phyloP scores from a whole-genome alignment of 1,140 invertebrate species.

The Stenopsyche tienmushanensis region DNA sequence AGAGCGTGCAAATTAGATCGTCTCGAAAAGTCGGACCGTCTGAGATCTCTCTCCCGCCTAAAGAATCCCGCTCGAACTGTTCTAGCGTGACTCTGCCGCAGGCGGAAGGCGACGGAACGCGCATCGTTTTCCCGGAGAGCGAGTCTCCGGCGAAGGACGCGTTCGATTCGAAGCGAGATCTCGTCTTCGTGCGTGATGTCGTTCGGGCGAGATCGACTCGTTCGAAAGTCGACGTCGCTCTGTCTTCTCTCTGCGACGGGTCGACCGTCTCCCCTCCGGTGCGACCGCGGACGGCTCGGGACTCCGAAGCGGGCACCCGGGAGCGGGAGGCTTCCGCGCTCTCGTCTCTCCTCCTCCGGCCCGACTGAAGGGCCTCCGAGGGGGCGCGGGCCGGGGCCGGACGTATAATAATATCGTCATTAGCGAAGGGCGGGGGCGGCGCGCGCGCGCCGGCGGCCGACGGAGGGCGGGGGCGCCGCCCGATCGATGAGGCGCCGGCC shows the following conservation, averaged over 20 bases:
- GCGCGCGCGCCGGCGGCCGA: conserved; percentile 49
- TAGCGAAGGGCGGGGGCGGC: conserved; percentile 43
- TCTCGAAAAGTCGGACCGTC: too few species aligned
- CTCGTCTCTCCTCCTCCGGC: neutral
- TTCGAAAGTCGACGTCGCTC: neutral
- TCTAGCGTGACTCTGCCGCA: too few species aligned
- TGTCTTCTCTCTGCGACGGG: too few species aligned
- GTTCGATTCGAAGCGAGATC: neutral
- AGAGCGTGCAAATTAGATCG: too few species aligned
- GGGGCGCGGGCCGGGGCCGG: conserved; percentile 40
- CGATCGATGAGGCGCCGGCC: conserved; percentile 55
- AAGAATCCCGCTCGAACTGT: too few species aligned
- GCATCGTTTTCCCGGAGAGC: too few species aligned
- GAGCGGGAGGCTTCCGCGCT: neutral
- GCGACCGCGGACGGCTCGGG: neutral
- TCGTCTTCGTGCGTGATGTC: neutral
- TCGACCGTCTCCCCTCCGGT: too few species aligned
- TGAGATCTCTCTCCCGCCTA: too few species aligned
- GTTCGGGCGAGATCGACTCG: neutral
- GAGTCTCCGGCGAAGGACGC: neutral
- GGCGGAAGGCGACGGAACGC: too few species aligned
- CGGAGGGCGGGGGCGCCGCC: conserved; percentile 36
- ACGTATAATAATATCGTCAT: conserved; percentile 35
- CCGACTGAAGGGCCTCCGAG: too few species aligned
- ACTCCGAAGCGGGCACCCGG: neutral